phyloP scores from a whole-genome alignment of 2,888 invertebrate genomes.

The Gymnocheta viridis region DNA sequence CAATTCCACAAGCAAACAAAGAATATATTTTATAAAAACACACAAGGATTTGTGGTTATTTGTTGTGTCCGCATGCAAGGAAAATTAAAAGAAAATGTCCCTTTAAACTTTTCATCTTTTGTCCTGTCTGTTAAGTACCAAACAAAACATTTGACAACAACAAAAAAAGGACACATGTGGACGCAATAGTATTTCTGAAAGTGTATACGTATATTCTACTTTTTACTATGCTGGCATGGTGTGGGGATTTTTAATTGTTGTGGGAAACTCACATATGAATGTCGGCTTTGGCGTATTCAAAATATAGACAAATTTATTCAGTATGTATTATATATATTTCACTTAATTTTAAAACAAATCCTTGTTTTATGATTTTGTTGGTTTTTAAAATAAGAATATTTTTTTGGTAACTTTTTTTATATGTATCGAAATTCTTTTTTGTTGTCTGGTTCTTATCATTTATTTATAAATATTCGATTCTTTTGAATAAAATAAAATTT shows the following conservation, averaged over 20 bases:
- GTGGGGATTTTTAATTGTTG: slow-evolving; percentile 81
- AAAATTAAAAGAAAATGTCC: slow-evolving; percentile 35
- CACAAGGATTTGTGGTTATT: slow-evolving; percentile 24
- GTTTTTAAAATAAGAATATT: too few species aligned
- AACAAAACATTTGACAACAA: slow-evolving; percentile 27
- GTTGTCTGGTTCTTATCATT: too few species aligned
- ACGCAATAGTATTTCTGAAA: not conserved
- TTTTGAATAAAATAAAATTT: too few species aligned
- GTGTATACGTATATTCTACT: slow-evolving; percentile 31
- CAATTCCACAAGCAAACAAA: slow-evolving; percentile 9
- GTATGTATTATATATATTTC: too few species aligned
- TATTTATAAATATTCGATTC: too few species aligned
- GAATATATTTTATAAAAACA: slow-evolving; percentile 14
- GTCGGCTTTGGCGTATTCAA: slow-evolving; percentile 64
- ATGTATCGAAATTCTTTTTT: too few species aligned
- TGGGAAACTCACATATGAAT: slow-evolving; percentile 81
- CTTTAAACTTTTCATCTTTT: slow-evolving; percentile 58
- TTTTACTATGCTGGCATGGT: not conserved
- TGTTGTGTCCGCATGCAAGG: slow-evolving; percentile 22
- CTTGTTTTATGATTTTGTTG: too few species aligned
- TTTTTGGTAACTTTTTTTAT: too few species aligned
- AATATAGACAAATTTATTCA: too few species aligned
- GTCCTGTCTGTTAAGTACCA: slow-evolving; percentile 27
- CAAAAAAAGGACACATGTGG: slow-evolving; percentile 40
- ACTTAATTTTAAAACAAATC: too few species aligned